Percentiles rank a stretch among this genome's conserved stretches.
These are phyloP conservation scores for Danaus plexippus DNA, from an alignment of 1,140 invertebrate species.

Conservation along the genomic window DNA sequence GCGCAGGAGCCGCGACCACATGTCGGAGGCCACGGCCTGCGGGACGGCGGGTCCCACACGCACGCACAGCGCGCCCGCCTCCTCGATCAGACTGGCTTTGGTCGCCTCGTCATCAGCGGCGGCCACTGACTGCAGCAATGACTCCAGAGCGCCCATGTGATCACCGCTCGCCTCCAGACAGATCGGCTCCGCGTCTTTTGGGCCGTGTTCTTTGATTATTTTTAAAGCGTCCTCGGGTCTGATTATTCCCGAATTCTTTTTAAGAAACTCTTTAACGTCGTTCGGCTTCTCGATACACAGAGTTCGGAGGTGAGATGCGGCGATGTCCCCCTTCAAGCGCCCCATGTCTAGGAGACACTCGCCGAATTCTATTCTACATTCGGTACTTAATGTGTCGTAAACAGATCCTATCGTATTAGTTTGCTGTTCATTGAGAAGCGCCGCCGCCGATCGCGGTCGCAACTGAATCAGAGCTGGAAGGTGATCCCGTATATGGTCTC, in stretches of 20 bases:
- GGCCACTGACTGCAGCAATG: conserved; percentile 26
- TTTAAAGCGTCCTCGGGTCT: conserved; percentile 55
- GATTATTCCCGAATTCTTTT: conserved; percentile 40
- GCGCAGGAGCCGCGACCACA: conserved; percentile 48
- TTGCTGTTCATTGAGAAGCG: conserved; percentile 41
- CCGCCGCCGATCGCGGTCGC: conserved; percentile 43
- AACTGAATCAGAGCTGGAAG: conserved; percentile 35
- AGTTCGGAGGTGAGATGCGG: conserved; percentile 43
- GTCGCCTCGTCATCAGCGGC: conserved; percentile 17
- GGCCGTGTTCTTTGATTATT: conserved; percentile 39
- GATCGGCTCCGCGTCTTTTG: conserved; percentile 42
- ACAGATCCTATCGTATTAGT: conserved; percentile 27
- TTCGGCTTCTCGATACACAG: conserved; percentile 37
- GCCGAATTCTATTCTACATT: conserved; percentile 42
- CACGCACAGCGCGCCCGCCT: conserved; percentile 44
- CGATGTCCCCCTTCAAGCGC: conserved; percentile 41
- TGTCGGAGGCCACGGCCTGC: conserved; percentile 30
- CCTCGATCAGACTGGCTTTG: conserved; percentile 16
- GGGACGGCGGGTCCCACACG: conserved; percentile 37
- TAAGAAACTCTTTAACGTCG: conserved; percentile 42
- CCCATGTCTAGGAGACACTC: conserved; percentile 46
- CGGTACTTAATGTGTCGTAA: conserved; percentile 23
- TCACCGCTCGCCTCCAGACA: conserved; percentile 60
- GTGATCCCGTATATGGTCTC: conserved; percentile 25
- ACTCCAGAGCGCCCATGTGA: conserved; percentile 37